Percentiles rank a stretch among this genome's conserved stretches.
Conservation (phyloP, 2,797 vertebrate genomes). For the Pyrocephalus nanus region DNA sequence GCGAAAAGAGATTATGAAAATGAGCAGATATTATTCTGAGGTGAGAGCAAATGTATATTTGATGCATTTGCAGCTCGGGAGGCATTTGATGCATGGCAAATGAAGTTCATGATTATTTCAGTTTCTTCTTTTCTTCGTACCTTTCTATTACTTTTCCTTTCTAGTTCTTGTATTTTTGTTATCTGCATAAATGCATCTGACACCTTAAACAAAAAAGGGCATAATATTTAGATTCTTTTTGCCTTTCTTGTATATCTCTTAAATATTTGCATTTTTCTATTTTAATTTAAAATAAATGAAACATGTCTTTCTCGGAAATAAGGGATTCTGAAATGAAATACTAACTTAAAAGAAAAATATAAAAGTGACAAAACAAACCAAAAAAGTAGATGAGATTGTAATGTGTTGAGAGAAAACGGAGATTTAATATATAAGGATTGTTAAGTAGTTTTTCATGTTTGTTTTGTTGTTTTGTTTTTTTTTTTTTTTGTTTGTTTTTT, state of each 20-base stretch:
- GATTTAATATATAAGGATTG: neutral
- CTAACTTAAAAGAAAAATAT: neutral
- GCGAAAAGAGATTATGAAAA: neutral
- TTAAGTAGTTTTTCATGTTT: neutral
- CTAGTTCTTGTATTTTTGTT: neutral
- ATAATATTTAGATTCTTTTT: neutral
- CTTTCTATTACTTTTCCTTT: neutral
- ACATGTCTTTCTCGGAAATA: neutral
- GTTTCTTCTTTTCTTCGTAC: neutral
- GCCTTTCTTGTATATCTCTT: neutral
- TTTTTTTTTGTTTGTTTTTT: neutral
- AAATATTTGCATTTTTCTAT: neutral
- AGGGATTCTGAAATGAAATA: neutral
- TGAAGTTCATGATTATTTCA: neutral
- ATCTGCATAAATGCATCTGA: neutral
- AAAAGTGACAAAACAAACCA: neutral
- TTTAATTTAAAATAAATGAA: neutral
- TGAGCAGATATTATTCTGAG: neutral
- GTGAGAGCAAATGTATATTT: neutral
- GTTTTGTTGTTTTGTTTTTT: too few species aligned
- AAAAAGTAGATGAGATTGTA: neutral
- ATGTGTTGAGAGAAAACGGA: neutral
- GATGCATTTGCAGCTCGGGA: neutral
- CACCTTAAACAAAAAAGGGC: neutral
- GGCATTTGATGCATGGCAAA: neutral